Conservation (phyloP, 2,113 vertebrate genomes). For the Scomber scombrus region DNA sequence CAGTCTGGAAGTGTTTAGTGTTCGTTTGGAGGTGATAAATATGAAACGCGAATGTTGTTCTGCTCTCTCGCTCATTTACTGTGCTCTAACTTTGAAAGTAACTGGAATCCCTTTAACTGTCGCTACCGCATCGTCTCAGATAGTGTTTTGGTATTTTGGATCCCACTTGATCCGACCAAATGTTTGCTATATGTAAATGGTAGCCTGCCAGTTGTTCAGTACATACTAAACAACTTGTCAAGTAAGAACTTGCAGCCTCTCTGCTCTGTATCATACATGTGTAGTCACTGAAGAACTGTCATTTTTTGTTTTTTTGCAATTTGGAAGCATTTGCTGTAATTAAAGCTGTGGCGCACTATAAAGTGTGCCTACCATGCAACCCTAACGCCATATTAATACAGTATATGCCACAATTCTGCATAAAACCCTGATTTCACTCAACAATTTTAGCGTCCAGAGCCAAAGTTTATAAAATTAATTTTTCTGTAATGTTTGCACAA, state of each 20-base stretch:
- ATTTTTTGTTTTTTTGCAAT: neutral
- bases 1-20: constrained; percentile 48
- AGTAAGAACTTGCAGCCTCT: neutral
- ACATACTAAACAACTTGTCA: neutral
- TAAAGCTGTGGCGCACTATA: no score
- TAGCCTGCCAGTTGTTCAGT: neutral
- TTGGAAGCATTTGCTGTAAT: neutral
- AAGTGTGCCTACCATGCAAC: no score
- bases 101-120: neutral
- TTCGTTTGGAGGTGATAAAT: constrained; percentile 21
- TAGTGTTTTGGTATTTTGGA: no score
- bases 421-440: no score
- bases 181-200: neutral
- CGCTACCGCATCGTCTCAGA: no score
- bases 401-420: no score
- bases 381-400: no score
- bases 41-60: constrained; percentile 5
- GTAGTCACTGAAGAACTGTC: neutral
- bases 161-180: neutral
- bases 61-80: constrained; percentile 6
- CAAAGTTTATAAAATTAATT: no score
- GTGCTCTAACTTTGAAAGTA: no score
- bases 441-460: no score
- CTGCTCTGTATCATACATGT: neutral
- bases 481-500: no score